These are phyloP conservation scores for Stratiolaelaps scimitus DNA, from an alignment of 1,140 invertebrate genomes.

Conservation along the genomic window DNA sequence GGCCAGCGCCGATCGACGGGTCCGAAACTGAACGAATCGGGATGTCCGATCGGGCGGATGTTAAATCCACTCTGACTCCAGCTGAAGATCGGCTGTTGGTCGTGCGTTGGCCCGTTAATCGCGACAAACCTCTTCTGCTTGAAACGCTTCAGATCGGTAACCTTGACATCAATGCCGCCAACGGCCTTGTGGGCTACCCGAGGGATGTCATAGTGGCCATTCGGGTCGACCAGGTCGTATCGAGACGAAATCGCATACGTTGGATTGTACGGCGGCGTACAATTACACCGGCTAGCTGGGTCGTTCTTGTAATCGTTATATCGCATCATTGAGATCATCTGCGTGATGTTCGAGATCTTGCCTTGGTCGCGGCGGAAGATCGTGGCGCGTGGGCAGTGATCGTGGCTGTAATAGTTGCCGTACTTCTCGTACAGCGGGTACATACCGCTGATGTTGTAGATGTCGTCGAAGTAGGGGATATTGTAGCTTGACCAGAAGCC, in stretches of 20 bases:
- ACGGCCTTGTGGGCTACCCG: background rate
- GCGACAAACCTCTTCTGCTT: background rate
- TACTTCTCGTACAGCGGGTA: slow-evolving; percentile 37
- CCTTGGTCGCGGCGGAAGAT: slow-evolving; percentile 41
- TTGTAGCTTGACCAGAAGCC: slow-evolving; percentile 43
- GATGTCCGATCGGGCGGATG: background rate
- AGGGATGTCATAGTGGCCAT: slow-evolving; percentile 31
- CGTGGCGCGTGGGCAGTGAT: slow-evolving; percentile 40
- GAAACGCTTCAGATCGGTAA: background rate
- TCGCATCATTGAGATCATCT: slow-evolving; percentile 40
- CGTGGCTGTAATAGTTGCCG: slow-evolving; percentile 39
- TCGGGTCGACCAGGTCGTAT: slow-evolving; percentile 33
- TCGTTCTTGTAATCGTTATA: slow-evolving; percentile 38
- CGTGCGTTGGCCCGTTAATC: background rate
- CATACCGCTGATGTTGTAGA: slow-evolving; percentile 41
- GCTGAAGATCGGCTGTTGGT: background rate
- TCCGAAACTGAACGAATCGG: slow-evolving; percentile 3
- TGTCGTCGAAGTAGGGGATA: slow-evolving; percentile 42
- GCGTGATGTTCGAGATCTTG: slow-evolving; percentile 37
- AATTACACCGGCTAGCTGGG: slow-evolving; percentile 33
- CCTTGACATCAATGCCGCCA: slow-evolving; percentile 32
- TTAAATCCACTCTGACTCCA: background rate
- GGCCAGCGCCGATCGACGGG: no score
- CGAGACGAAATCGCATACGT: slow-evolving; percentile 32
- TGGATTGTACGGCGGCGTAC: slow-evolving; percentile 33